Percentiles rank a stretch among this genome's conserved stretches.
Evolutionary conservation across 2,797 vertebrate genomes (phyloP).

Genomic region (Gymnocypris eckloni): DNA sequence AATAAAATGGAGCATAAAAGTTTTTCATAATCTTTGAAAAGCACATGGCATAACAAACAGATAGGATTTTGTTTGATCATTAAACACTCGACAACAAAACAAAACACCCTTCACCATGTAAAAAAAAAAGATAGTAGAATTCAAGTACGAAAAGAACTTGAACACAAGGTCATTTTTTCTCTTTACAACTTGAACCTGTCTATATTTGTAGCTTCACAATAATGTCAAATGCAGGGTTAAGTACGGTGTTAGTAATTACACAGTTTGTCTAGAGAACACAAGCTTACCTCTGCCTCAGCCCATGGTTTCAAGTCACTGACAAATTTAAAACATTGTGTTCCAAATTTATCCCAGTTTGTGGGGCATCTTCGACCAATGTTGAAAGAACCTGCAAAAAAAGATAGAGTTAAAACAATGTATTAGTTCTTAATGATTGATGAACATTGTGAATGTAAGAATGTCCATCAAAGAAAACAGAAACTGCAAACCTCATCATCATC

Average conservation of each 20-base stretch:
- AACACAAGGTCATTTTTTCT: background rate
- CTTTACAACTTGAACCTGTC: background rate
- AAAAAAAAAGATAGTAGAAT: background rate
- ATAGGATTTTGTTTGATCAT: background rate
- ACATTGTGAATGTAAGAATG: background rate
- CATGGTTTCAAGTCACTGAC: background rate
- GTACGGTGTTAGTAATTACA: background rate
- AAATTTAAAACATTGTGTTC: conserved; percentile 45
- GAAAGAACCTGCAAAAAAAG: background rate
- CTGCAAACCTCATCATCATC: background rate
- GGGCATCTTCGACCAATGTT: background rate
- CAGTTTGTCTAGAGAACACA: background rate
- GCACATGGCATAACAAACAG: background rate
- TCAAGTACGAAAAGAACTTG: background rate
- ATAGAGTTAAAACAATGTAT: background rate
- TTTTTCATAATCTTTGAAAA: background rate
- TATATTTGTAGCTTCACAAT: background rate
- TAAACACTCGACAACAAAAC: background rate
- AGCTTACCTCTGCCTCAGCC: conserved; percentile 48
- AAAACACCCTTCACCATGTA: background rate
- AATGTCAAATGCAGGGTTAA: background rate
- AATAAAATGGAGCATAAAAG: background rate
- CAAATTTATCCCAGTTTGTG: conserved; percentile 7
- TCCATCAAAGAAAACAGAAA: background rate
- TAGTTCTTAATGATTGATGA: background rate